Conservation (phyloP, 2,888 invertebrate species). For the Parnassius glacialis region DNA sequence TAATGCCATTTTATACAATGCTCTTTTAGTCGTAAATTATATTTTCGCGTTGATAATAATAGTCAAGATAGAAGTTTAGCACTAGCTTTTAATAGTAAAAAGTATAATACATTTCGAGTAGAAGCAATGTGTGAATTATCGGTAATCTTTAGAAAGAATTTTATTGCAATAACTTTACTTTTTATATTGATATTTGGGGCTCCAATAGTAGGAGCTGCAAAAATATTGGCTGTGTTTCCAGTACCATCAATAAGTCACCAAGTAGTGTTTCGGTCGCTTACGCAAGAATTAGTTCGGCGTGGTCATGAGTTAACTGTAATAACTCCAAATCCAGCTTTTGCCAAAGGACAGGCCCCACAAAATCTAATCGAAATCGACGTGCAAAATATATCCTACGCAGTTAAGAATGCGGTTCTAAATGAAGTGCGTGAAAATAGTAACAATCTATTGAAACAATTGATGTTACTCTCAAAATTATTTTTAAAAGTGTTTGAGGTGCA, state of each 20-base stretch:
- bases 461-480: conserved; percentile 23
- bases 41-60: not conserved
- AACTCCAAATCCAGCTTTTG: conserved; percentile 47
- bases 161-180: not conserved
- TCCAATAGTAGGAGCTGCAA: conserved; percentile 30
- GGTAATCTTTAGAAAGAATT: no score
- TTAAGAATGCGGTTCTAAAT: conserved; percentile 18
- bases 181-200: not conserved
- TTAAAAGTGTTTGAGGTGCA: conserved; percentile 26
- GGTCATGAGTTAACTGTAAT: conserved; percentile 58
- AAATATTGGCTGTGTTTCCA: conserved; percentile 42
- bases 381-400: conserved; percentile 39
- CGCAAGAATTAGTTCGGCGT: conserved; percentile 45
- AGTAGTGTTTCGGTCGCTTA: conserved; percentile 46
- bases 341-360: conserved; percentile 29
- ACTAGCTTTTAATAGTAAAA: not conserved
- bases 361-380: conserved; percentile 56
- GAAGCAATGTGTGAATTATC: no score
- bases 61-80: not conserved
- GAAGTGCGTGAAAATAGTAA: conserved; percentile 18
- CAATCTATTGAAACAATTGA: conserved; percentile 6
- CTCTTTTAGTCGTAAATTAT: not conserved
- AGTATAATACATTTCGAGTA: not conserved
- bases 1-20: conserved; percentile 34
- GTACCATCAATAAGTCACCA: conserved; percentile 51